These are phyloP conservation scores for Andrena bicolor DNA, from an alignment of 2,888 invertebrate species.

Conservation along the genomic window DNA sequence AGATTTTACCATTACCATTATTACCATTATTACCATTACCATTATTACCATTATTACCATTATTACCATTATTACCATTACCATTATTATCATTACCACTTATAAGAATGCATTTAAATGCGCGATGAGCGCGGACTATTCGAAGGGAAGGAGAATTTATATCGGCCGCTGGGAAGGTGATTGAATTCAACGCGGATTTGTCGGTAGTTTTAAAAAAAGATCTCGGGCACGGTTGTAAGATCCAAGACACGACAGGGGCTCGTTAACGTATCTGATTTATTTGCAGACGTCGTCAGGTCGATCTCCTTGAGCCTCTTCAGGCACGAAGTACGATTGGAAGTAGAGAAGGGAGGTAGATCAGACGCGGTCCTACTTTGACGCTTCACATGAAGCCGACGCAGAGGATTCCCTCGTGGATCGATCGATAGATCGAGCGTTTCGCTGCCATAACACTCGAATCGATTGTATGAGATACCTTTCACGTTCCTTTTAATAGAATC, in stretches of 20 bases:
- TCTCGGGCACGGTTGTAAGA: slow-evolving; percentile 9
- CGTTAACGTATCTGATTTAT: slow-evolving; percentile 60
- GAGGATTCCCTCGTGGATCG: slow-evolving; percentile 26
- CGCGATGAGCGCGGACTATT: too few species aligned
- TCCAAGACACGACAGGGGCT: slow-evolving; percentile 24
- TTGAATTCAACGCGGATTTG: neutral
- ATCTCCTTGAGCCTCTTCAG: slow-evolving; percentile 45
- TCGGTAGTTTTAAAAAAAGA: slow-evolving; percentile 21
- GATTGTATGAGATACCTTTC: neutral
- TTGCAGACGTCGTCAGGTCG: slow-evolving; percentile 46
- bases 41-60: too few species aligned
- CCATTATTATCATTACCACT: too few species aligned
- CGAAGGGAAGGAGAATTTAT: too few species aligned
- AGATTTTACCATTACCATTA: too few species aligned
- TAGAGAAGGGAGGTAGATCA: slow-evolving; percentile 18
- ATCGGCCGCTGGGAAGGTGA: neutral
- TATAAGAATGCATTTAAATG: too few species aligned
- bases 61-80: too few species aligned
- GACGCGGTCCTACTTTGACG: slow-evolving; percentile 7
- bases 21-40: too few species aligned
- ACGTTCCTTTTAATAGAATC: too few species aligned
- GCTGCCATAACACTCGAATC: neutral
- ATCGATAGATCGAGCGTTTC: slow-evolving; percentile 17
- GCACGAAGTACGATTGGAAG: slow-evolving; percentile 36
- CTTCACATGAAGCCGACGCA: neutral